phyloP scores from a whole-genome alignment of 2,113 vertebrate species.

The Charadrius vociferus region DNA sequence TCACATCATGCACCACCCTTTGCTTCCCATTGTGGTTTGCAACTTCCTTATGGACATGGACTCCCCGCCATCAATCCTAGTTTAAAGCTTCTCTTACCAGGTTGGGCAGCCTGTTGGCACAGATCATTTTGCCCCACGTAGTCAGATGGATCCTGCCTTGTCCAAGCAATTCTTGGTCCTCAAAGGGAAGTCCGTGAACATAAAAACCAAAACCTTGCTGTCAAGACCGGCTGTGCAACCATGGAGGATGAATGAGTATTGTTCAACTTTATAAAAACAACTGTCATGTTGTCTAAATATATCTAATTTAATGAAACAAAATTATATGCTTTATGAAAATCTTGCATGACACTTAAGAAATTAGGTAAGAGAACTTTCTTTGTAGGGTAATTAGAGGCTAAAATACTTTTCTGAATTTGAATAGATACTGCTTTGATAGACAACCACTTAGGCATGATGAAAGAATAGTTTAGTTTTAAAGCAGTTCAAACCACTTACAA shows the following conservation, averaged over 20 bases:
- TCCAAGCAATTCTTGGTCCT: not conserved
- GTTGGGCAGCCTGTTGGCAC: not conserved
- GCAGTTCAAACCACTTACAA: not conserved
- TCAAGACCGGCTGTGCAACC: not conserved
- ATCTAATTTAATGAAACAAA: conserved; percentile 53
- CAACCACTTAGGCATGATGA: conserved; percentile 18
- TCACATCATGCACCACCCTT: not conserved
- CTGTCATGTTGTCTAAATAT: conserved; percentile 50
- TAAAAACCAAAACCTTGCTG: not conserved
- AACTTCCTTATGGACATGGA: not conserved
- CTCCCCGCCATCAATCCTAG: not conserved
- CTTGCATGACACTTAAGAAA: conserved; percentile 18
- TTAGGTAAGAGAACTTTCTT: conserved; percentile 51
- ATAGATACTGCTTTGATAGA: conserved; percentile 46
- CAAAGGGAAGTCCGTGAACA: not conserved
- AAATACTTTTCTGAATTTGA: conserved; percentile 34
- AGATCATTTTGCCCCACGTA: not conserved
- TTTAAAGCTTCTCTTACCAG: not conserved
- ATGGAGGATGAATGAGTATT: not conserved
- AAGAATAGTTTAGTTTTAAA: conserved; percentile 16
- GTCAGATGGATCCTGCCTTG: not conserved
- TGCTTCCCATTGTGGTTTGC: not conserved
- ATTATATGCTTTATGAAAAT: conserved; percentile 38
- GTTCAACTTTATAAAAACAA: not conserved
- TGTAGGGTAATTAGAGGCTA: conserved; percentile 39